Base-by-base conservation (phyloP, 2,888 invertebrate genomes). In the Oxystoma pomonae region DNA sequence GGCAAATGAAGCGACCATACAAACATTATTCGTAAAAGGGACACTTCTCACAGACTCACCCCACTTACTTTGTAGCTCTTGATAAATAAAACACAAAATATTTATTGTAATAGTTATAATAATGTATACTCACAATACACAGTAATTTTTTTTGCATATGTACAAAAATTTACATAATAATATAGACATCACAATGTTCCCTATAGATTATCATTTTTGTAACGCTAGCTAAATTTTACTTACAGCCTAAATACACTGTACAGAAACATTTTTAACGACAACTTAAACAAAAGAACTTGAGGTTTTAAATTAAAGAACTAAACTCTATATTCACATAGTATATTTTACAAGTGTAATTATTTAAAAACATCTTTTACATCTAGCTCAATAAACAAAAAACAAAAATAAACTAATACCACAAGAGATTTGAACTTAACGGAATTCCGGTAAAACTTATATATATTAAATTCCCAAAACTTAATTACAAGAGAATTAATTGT, bases 121-220 rank as follows among this genome's bases (percentile, higher is more conserved):
- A 80, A 80, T 80, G 78, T 79, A 78, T 80, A 78, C 77, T 81
- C 80, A 81, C 81, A 81, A 80, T 81, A 81, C 80, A 81, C 80
- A 80, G 77, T 80, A 79, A 35, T 80, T 79, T 79, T n/a, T 71
- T 73, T 77, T 75, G 75, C 74, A 73, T 81, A 81, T 81, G 80
- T 81, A 81, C 81, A 81, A 81, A 35, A 81, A 81, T 81, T 80
- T 81, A 81, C 81, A 81, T 76, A 79, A 71, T 79, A 80, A 77
- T 80, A 80, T 80, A 81, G 80, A 81, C 80, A 81, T 81, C 81
- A 81, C 81, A 81, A 80, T 81, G 80, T 79, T 80, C 78, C 79
- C 79, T 80, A 35, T 7, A 79, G 78, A 80, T 77, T 80, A 78
- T 78, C 75, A 72, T 75, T 66, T 72, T 74, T 76, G 76, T 77